These are phyloP conservation scores for Athalia cordata DNA, from an alignment of 2,888 invertebrate species.

Conservation along the genomic window DNA sequence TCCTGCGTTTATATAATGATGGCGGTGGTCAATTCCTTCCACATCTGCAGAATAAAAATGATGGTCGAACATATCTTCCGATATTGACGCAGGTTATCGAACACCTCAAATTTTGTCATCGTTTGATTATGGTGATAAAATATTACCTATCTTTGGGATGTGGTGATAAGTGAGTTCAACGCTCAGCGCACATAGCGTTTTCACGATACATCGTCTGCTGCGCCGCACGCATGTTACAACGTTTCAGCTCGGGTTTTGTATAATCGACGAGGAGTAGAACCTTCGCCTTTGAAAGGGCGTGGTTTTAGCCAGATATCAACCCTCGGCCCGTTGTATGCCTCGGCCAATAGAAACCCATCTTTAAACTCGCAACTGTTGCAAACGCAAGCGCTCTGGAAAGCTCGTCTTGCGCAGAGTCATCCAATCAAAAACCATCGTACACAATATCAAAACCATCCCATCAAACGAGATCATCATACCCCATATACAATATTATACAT, in stretches of 20 bases:
- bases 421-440: conserved; percentile 33
- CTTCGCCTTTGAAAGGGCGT: conserved; percentile 58
- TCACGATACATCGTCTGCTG: not conserved
- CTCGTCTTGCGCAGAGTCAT: conserved; percentile 12
- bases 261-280: not conserved
- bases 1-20: not conserved
- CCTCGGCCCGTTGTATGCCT: conserved; percentile 52
- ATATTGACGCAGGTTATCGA: no score
- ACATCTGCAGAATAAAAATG: not conserved
- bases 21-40: conserved; percentile 41
- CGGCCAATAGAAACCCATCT: conserved; percentile 57
- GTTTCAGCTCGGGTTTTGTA: conserved; percentile 8
- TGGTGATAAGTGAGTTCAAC: conserved; percentile 10
- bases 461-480: not conserved
- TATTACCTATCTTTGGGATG: no score
- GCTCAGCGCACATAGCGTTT: not conserved
- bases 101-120: no score
- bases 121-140: no score
- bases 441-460: not conserved
- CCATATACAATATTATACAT: not conserved
- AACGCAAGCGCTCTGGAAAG: conserved; percentile 64
- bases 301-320: conserved; percentile 53
- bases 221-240: conserved; percentile 17
- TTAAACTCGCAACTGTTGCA: conserved; percentile 63
- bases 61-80: not conserved